Percentiles rank a stretch among this genome's conserved stretches.
phyloP scores from a whole-genome alignment of 2,888 invertebrate species.

The Saturnia japonica region DNA sequence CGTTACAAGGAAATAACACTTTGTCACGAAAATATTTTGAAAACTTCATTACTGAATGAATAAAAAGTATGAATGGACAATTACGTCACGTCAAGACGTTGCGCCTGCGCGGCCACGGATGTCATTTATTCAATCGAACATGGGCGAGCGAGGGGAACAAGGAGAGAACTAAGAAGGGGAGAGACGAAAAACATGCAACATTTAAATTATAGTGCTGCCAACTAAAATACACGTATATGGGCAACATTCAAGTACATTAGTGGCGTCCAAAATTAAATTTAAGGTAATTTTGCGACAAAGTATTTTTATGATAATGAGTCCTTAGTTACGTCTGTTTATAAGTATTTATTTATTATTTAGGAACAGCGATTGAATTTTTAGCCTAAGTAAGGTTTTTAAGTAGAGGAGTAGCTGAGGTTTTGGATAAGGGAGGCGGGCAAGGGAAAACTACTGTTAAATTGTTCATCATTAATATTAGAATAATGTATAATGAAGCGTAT shows the following conservation, averaged over 20 bases:
- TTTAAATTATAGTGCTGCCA: constrained; percentile 5
- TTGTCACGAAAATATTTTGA: constrained; percentile 63
- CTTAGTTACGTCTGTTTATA: not conserved
- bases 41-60: constrained; percentile 71
- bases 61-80: constrained; percentile 80
- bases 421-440: no score
- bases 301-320: not conserved
- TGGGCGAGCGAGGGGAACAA: not conserved
- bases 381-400: not conserved
- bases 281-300: not conserved
- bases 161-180: not conserved
- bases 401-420: no score
- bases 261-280: not conserved
- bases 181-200: not conserved
- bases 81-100: constrained; percentile 78
- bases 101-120: constrained; percentile 70
- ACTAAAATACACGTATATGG: not conserved
- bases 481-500: not conserved
- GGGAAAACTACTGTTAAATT: no score
- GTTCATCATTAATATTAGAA: no score
- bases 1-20: constrained; percentile 48
- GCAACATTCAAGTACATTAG: not conserved
- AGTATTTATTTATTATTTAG: not conserved
- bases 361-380: not conserved
- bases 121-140: constrained; percentile 21